Evolutionary conservation across 2,113 vertebrate species (phyloP), one percentile per base, ranked within the genome.

Genomic region (Spizaetus ornatus): DNA sequence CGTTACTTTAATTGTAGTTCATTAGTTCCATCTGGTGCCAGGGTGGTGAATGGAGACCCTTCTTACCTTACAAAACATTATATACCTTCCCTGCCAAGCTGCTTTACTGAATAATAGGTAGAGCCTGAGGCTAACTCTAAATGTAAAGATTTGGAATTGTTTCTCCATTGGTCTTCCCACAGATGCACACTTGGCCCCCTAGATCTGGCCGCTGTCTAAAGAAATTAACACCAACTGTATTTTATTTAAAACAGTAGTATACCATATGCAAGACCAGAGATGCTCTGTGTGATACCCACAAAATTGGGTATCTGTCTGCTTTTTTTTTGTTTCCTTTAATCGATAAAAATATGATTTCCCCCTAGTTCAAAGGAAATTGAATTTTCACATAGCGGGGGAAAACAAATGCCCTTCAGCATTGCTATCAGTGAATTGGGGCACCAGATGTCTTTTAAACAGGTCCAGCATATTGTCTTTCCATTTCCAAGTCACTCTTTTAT

Each of bases 361-460:
- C 70, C 48, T 86, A 70, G 61, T 89, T 86, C 59, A 62, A 88
- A 94, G 91, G 73, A 95, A 89, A 96, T 97, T 97, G 92, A 80
- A 90, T 97, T 97, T 97, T 96, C 87, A 82, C 92, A 80, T 90
- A 90, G 93, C 77, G 81, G 92, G 92, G 88, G 63, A 96, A 90
- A 96, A 90, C 93, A 96, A 96, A 96, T 97, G 90, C 82, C 82
- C 76, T 95, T 95, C 74, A 94, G 77, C 73, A 94, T 95, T 80
- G 82, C 90, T 95, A 26, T 96, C 89, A 85, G 91, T 93, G 97
- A 97, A 95, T 73, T 96, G 94, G 95, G 84, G 67, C 91, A 90
- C 86, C 93, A 95, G 93, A 93, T 97, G 92, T 93, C 94, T 96
- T 95, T 96, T 94, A 91, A 96, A 76, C 32, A 34, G 66, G 85